Evolutionary conservation across 2,113 vertebrate species (phyloP).

Genomic region (Antechinus stuartii): DNA sequence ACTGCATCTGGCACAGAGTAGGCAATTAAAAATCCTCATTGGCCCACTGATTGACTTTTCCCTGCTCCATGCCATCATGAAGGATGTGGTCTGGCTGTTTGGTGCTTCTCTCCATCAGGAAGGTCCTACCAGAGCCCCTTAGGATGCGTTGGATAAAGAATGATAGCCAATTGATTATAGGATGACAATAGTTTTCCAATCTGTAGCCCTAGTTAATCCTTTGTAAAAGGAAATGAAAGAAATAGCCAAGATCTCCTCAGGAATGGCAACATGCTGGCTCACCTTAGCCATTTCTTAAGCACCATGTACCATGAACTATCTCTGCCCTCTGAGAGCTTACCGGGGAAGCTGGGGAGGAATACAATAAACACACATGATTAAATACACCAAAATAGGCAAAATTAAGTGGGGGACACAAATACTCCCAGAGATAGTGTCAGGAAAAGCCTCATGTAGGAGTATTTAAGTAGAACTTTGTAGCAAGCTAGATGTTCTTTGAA

Average conservation of each 20-base stretch:
- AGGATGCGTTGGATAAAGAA: constrained; percentile 42
- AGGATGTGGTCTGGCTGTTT: not conserved
- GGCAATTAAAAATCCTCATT: not conserved
- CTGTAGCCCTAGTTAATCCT: not conserved
- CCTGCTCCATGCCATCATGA: not conserved
- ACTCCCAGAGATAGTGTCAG: not conserved
- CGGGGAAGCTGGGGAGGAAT: not conserved
- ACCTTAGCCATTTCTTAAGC: not conserved
- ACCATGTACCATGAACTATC: not conserved
- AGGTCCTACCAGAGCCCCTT: constrained; percentile 55
- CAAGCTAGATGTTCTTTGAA: not conserved
- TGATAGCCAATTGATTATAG: constrained; percentile 50
- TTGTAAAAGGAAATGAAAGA: not conserved
- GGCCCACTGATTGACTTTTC: not conserved
- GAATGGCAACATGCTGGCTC: not conserved
- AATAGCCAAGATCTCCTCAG: not conserved
- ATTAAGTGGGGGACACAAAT: not conserved
- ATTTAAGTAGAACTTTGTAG: not conserved
- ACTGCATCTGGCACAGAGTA: not conserved
- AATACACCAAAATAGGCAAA: not conserved
- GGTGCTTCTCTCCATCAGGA: constrained; percentile 7
- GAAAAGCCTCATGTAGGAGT: not conserved
- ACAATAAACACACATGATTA: not conserved
- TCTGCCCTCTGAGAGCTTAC: not conserved
- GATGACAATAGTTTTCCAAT: constrained; percentile 27